Evolutionary conservation across 2,113 vertebrate genomes (phyloP).

Genomic region (Eclectus roratus): DNA sequence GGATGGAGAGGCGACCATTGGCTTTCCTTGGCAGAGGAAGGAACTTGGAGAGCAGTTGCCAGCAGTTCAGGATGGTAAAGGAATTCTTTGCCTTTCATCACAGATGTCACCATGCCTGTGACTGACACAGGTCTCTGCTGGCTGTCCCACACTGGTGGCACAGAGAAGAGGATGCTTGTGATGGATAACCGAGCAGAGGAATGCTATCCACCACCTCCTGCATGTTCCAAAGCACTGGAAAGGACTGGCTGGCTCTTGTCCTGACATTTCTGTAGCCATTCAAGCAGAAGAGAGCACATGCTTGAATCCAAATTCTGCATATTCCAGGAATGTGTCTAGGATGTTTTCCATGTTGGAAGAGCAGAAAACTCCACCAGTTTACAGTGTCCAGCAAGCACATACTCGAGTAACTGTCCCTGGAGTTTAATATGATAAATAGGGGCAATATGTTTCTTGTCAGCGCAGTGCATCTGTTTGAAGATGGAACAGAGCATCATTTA

Average conservation of each 20-base stretch:
- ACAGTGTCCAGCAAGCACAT: neutral
- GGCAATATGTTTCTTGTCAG: conserved; percentile 9
- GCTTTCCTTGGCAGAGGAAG: neutral
- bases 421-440: neutral
- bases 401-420: neutral
- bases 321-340: conserved; percentile 16
- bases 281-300: neutral
- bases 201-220: neutral
- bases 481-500: neutral
- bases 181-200: neutral
- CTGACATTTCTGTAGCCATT: neutral
- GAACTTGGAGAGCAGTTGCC: neutral
- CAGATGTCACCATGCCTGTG: accelerated
- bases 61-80: neutral
- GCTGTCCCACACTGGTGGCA: neutral
- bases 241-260: neutral
- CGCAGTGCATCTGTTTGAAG: neutral
- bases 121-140: neutral
- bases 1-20: neutral
- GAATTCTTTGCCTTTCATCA: neutral
- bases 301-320: neutral
- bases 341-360: neutral
- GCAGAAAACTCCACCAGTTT: neutral
- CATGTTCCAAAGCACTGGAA: neutral
- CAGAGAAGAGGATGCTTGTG: neutral